Conservation (phyloP, 2,113 vertebrate species). For the Tor tambroides region DNA sequence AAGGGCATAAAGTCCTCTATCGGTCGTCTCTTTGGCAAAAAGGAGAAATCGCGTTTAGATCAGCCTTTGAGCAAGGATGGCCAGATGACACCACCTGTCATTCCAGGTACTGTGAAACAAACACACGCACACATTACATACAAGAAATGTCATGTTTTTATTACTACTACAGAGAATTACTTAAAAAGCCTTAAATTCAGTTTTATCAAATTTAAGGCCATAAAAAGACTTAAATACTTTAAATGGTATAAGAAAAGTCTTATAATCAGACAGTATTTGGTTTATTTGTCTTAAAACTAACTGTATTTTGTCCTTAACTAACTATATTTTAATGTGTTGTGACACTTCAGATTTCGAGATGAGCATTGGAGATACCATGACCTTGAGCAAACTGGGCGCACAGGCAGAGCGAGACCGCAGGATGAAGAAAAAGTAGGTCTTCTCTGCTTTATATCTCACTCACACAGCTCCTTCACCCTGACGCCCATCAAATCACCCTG, state of each 20-base stretch:
- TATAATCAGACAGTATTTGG: too few relatives aligned
- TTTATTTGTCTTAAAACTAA: too few relatives aligned
- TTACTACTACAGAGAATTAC: background rate
- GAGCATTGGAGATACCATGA: conserved; percentile 87
- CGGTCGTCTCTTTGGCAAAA: conserved; percentile 93
- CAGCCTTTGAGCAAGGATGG: conserved; percentile 84
- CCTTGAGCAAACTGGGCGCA: conserved; percentile 90
- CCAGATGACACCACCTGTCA: conserved; percentile 71
- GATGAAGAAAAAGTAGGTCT: conserved; percentile 91
- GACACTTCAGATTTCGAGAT: conserved; percentile 83
- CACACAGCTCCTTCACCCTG: background rate
- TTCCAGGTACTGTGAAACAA: conserved; percentile 77
- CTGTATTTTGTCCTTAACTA: too few relatives aligned
- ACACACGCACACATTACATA: background rate
- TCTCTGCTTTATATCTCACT: background rate
- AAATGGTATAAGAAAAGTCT: too few relatives aligned
- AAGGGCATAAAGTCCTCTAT: conserved; percentile 98
- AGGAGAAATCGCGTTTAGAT: conserved; percentile 88
- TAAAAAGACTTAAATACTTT: too few relatives aligned
- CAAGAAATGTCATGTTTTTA: background rate
- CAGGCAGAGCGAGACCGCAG: conserved; percentile 94
- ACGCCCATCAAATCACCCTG: background rate
- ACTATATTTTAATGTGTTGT: background rate
- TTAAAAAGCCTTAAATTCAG: too few relatives aligned
- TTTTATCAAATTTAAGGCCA: too few relatives aligned